Conservation (phyloP, 35 echinoderm and acorn worm species). For the Heliocidaris tuberculata region DNA sequence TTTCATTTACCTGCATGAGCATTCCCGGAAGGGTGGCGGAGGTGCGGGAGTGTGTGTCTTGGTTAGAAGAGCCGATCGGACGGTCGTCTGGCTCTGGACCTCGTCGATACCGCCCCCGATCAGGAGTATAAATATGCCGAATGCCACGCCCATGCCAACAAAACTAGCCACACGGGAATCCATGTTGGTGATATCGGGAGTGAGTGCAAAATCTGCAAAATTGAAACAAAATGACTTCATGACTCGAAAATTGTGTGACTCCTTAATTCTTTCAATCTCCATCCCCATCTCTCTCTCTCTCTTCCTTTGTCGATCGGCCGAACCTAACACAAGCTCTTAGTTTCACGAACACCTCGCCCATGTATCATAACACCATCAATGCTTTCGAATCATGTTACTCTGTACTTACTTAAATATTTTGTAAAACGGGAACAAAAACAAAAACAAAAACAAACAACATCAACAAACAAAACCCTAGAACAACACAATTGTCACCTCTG, state of each 20-base stretch:
- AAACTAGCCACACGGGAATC: neutral
- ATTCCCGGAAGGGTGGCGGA: slow-evolving; percentile 16
- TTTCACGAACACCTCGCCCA: too few species aligned
- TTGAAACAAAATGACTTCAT: neutral
- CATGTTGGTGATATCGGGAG: neutral
- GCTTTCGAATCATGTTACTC: too few species aligned
- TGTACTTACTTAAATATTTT: too few species aligned
- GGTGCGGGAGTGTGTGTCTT: slow-evolving; percentile 28
- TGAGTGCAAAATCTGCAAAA: neutral
- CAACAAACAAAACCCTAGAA: too few species aligned
- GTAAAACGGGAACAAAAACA: too few species aligned
- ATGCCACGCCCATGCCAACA: neutral
- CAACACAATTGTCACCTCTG: too few species aligned
- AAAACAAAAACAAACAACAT: too few species aligned
- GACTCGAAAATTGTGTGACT: neutral
- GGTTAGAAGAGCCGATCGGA: slow-evolving; percentile 13
- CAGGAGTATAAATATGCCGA: neutral
- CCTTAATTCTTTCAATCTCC: neutral
- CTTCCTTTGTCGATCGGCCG: neutral
- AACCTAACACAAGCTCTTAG: too few species aligned
- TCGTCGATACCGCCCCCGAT: neutral
- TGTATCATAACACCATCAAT: too few species aligned
- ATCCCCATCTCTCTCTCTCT: neutral
- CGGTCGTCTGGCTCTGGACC: neutral
- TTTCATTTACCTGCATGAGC: slow-evolving; percentile 31